Evolutionary conservation across 2,113 vertebrate species (phyloP), one percentile per base, ranked within the genome.

Genomic region (Gopherus flavomarginatus): DNA sequence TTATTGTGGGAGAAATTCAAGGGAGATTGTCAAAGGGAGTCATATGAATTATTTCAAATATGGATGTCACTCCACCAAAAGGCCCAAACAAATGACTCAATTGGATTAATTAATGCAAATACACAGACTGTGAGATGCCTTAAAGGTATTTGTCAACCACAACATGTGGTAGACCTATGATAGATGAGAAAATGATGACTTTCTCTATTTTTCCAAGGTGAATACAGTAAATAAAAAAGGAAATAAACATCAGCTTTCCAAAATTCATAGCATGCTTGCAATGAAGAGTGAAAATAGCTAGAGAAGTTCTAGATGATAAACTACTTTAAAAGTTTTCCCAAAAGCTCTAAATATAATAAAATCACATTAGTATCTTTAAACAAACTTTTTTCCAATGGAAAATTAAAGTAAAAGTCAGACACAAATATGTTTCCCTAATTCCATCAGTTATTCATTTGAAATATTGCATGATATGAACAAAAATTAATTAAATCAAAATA

Each of bases 401-500:
- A 95, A 57, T 90, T 93, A 90, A 93, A 96, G 49, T 79, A 88
- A 62, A 7, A 87, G 31, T 92, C 81, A 90, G 65, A 50, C 83
- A 95, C 87, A 78, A 12, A 21, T 72, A 5, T 82, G 57, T 81
- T 95, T 90, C 92, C 92, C 82, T 96, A 93, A 92, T 44, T 16
- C 2, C 69, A 93, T 79, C 59, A 81, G 88, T 90, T 93, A 93
- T 83, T 96, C 35, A 90, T 95, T 94, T 96, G 8, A 77, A 92
- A 35, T 44, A 29, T 90, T 85, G 90, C 81, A 47, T 83, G 86
- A 94, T 90, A 93, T 9, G 65, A 92, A 94, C 19, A 72, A 29
- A 87, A 91, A 96, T 62, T 90, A 94, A 95, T 84, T 77, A 44
- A 95, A 88, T 92, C 89, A 95, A 96, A 93, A 69, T 6, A 35